Evolutionary conservation across 1,140 invertebrate species (phyloP), one percentile per base, ranked within the genome.

Genomic region (Ptiloglossa arizonensis): DNA sequence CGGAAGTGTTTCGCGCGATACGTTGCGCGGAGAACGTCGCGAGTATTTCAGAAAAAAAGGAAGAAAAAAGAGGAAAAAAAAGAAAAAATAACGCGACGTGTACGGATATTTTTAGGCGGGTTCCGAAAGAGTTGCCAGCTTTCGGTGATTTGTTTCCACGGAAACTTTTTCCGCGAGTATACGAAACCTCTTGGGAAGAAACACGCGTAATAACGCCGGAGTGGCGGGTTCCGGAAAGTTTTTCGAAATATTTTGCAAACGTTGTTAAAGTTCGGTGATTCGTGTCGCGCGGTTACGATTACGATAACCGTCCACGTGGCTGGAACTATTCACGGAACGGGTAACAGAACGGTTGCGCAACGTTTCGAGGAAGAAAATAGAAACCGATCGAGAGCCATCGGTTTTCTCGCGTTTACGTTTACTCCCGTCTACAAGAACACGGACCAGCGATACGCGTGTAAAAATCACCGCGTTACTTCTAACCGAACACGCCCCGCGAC

Each of bases 221-320:
- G 17, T 32, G 17, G 17, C 22, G 9, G 11, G 38, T 19, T n/a
- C n/a, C n/a, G 32, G 35, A 60, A 38, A 38, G 6, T 60, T 38
- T 57, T 57, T 35, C 15, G 11, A 41, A 38, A 60, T 60, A 38
- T 60, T 60, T 60, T 38, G 6, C 35, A 60, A 60, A 60, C 57
- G 8, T 35, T 60, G 57, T 60, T 60, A 19, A 22, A 38, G 19
- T n/a, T 60, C 9, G 3, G 19, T 2, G 35, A 60, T 60, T 38
- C 13, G 13, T 22, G 35, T 60, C n/a, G 8, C 0, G 17, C 32
- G n/a, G 5, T 35, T 41, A 13, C 17, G 3, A 41, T 60, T 22
- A 9, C n/a, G 32, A 38, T 38, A 60, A 6, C 1, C 13, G 19
- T 32, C 2, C 8, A 19, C 19, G 5, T 13, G 17, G 29, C 1